Evolutionary conservation across 92 coral and sea anemone genomes (phyloP).

Genomic region (Scolanthus callimorphus): DNA sequence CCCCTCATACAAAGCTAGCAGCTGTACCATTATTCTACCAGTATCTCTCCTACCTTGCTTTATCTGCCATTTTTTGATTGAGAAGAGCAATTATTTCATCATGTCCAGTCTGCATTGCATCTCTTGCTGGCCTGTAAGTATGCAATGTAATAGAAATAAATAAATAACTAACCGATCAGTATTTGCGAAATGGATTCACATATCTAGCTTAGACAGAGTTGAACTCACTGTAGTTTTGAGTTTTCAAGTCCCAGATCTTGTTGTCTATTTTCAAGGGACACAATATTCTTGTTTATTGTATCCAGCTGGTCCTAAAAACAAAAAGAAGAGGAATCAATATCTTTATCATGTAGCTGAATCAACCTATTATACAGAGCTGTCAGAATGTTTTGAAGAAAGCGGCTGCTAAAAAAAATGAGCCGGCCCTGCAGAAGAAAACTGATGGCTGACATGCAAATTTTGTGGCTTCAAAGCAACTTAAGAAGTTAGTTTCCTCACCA

Average conservation of each 20-base stretch:
- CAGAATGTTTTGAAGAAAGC: no score
- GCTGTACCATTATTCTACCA: no score
- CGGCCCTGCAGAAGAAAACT: no score
- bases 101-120: constrained; percentile 90
- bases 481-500: no score
- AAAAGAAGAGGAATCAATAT: no score
- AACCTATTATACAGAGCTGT: no score
- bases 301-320: constrained; percentile 65
- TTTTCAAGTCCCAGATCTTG: constrained; percentile 77
- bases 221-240: constrained; percentile 79
- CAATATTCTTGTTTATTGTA: constrained; percentile 59
- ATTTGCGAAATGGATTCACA: not conserved
- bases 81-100: constrained; percentile 90
- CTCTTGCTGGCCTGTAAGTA: constrained; percentile 75
- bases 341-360: no score
- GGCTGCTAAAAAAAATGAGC: no score
- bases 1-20: no score
- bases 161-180: not conserved
- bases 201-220: not conserved
- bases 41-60: constrained; percentile 68
- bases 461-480: no score
- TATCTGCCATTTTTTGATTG: constrained; percentile 97
- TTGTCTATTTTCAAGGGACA: constrained; percentile 67
- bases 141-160: not conserved
- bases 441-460: no score